These are phyloP conservation scores for Bryconaethiops microstoma DNA, from an alignment of 2,797 vertebrate species.

Conservation along the genomic window DNA sequence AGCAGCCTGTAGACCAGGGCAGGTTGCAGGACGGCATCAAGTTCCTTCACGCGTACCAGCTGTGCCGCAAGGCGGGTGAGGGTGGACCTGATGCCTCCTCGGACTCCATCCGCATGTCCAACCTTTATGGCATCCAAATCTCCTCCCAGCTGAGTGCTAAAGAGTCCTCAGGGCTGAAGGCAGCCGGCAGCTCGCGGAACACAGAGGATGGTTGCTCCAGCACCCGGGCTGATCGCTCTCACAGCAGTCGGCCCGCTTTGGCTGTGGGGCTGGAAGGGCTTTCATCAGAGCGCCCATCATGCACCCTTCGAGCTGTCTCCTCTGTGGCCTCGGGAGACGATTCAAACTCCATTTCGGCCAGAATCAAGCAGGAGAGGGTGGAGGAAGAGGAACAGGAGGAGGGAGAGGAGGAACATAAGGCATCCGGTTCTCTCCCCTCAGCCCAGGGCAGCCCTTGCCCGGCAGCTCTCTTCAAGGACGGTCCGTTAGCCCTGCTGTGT, in stretches of 20 bases:
- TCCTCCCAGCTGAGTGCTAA: constrained; percentile 87
- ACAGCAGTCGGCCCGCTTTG: constrained; percentile 79
- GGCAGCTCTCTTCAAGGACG: constrained; percentile 73
- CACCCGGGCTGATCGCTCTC: constrained; percentile 73
- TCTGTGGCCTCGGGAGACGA: constrained; percentile 72
- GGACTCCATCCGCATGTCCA: constrained; percentile 88
- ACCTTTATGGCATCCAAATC: constrained; percentile 98
- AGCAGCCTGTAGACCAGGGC: constrained; percentile 88
- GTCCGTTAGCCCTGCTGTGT: constrained; percentile 80
- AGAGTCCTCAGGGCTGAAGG: constrained; percentile 76
- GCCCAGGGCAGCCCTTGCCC: constrained; percentile 71
- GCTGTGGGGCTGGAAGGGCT: constrained; percentile 85
- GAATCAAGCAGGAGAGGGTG: constrained; percentile 87
- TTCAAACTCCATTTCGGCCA: constrained; percentile 75
- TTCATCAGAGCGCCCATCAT: constrained; percentile 73
- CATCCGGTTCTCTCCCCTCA: constrained; percentile 66
- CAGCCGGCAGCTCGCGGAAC: constrained; percentile 60
- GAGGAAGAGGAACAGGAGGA: constrained; percentile 80
- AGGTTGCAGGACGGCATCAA: constrained; percentile 94
- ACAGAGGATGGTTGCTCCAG: constrained; percentile 65
- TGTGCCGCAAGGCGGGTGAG: constrained; percentile 83
- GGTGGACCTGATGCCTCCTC: constrained; percentile 75
- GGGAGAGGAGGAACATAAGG: constrained; percentile 68
- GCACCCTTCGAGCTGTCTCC: constrained; percentile 72
- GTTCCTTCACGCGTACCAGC: constrained; percentile 94